Evolutionary conservation across 2,113 vertebrate genomes (phyloP).

Genomic region (Dascyllus trimaculatus): DNA sequence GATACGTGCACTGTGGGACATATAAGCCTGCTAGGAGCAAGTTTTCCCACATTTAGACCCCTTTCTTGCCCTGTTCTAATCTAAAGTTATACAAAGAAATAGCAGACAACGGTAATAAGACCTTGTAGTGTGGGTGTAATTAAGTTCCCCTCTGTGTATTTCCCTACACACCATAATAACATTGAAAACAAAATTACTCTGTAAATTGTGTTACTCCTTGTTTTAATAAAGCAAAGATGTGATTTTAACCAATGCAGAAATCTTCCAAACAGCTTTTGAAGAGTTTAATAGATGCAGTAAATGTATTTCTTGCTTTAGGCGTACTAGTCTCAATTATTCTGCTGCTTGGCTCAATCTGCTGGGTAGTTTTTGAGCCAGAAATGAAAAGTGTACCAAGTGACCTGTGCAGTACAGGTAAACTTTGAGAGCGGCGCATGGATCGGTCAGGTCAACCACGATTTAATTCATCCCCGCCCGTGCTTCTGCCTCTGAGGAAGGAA

Average conservation of each 20-base stretch:
- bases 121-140: no score
- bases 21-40: no score
- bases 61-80: no score
- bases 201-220: neutral
- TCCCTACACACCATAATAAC: no score
- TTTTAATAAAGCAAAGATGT: neutral
- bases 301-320: neutral
- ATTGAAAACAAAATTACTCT: neutral
- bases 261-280: neutral
- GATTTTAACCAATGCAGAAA: neutral
- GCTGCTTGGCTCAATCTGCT: neutral
- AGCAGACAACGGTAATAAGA: no score
- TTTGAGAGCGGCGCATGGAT: neutral
- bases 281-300: neutral
- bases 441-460: neutral
- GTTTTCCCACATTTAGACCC: no score
- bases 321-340: neutral
- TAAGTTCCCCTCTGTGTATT: no score
- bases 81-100: no score
- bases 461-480: conserved; percentile 11
- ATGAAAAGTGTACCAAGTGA: conserved; percentile 23
- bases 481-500: conserved; percentile 21
- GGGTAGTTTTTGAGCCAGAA: neutral
- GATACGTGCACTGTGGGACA: no score
- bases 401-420: conserved; percentile 7